Evolutionary conservation across 2,888 invertebrate species (phyloP), one percentile per base, ranked within the genome.

Genomic region (Asteroscopus sphinx): DNA sequence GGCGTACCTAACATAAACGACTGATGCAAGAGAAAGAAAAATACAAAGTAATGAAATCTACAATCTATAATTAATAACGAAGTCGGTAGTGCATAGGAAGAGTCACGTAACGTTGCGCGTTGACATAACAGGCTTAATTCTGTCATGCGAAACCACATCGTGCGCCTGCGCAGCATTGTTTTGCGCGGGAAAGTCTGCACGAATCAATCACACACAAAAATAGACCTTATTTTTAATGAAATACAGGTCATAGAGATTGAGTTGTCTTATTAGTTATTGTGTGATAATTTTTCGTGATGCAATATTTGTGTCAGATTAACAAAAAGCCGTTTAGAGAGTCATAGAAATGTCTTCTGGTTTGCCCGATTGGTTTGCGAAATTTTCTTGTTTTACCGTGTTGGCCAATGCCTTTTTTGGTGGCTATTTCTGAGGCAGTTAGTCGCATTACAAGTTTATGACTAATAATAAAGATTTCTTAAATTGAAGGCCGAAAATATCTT

Each of bases 51-150:
- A 35, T 44, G 1, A 52, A 39, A 3, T 25, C 25, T 37, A 32
- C 28, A 53, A 49, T 39, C 16, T 32, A n/a, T 9, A 51, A 15
- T 46, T 12, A 51, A 42, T 56, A 57, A 37, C 33, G 15, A 63
- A 64, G 36, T 36, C 51, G 44, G 66, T 32, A 68, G 58, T 70
- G 52, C 46, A 62, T 65, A 61, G 69, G 73, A 76, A 77, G 48
- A 56, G 45, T 54, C 45, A 66, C 72, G 68, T 77, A 77, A 77
- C 61, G 66, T 21, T 21, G 21, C 21, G 21, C 21, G 21, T 75
- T 78, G 79, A 77, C 79, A 73, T 78, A 78, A 78, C 77, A 59
- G 47, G 56, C 60, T 57, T n/a, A n/a, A n/a, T n/a, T 41, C 70
- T 65, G 71, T 64, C 77, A 75, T 71, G 77, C 77, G 69, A 62